Conservation (phyloP, 53 echinoderm and acorn worm species). For the Luidia sarsii region DNA sequence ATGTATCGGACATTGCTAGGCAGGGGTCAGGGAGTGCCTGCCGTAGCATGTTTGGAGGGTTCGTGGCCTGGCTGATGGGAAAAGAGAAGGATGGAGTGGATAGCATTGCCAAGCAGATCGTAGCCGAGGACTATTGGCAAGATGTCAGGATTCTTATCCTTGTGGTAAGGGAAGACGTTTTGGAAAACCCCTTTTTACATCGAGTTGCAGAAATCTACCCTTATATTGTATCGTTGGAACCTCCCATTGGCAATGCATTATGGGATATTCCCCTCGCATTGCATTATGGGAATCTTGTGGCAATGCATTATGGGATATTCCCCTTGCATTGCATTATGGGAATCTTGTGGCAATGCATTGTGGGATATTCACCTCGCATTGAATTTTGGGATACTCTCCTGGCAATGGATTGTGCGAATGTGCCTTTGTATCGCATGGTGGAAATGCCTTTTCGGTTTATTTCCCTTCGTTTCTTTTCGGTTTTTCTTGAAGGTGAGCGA, state of each 20-base stretch:
- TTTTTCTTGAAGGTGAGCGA: constrained; percentile 79
- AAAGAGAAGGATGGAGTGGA: constrained; percentile 63
- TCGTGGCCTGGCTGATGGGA: constrained; percentile 92
- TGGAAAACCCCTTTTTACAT: not conserved
- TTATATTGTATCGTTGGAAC: too few relatives aligned
- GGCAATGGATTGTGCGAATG: too few relatives aligned
- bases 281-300: too few relatives aligned
- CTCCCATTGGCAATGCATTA: too few relatives aligned
- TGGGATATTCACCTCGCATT: too few relatives aligned
- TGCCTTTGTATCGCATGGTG: too few relatives aligned
- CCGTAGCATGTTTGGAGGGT: constrained; percentile 93
- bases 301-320: too few relatives aligned
- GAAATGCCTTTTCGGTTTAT: too few relatives aligned
- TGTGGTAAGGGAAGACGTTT: constrained; percentile 62
- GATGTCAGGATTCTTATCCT: constrained; percentile 86
- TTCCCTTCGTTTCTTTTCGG: not conserved
- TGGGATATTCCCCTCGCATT: too few relatives aligned
- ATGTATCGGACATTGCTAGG: constrained; percentile 91
- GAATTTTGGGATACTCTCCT: too few relatives aligned
- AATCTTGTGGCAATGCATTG: too few relatives aligned
- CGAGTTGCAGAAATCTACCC: not conserved
- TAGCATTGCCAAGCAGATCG: constrained; percentile 78
- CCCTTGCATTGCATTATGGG: too few relatives aligned
- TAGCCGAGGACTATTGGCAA: constrained; percentile 77
- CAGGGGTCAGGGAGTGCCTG: constrained; percentile 94